These are phyloP conservation scores for Epsilonema sp. DNA, from an alignment of 2,888 invertebrate genomes.

Conservation along the genomic window DNA sequence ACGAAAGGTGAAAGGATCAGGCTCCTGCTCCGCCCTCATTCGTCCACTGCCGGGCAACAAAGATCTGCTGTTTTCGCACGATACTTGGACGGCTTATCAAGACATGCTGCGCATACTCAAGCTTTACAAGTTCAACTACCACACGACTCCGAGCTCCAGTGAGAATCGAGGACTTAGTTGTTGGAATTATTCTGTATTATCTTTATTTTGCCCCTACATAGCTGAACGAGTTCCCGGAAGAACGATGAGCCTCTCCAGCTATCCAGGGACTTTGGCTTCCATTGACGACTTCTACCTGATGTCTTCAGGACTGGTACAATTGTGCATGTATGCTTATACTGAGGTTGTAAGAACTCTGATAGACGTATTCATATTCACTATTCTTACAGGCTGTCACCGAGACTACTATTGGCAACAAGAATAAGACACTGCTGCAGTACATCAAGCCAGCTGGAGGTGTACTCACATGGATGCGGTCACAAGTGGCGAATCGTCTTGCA, in stretches of 20 bases:
- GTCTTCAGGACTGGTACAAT: conserved; percentile 14
- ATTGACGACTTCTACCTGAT: conserved; percentile 29
- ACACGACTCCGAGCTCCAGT: too few relatives aligned
- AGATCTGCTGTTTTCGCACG: conserved; percentile 53
- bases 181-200: too few relatives aligned
- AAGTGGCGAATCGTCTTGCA: conserved; percentile 62
- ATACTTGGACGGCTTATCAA: conserved; percentile 55
- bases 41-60: conserved; percentile 40
- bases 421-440: conserved; percentile 47
- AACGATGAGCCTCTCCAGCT: conserved; percentile 22
- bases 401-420: conserved; percentile 54
- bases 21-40: conserved; percentile 46
- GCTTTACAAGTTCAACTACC: conserved; percentile 58
- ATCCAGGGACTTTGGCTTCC: conserved; percentile 28
- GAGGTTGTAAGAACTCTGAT: background rate
- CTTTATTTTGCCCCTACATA: too few relatives aligned
- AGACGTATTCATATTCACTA: background rate
- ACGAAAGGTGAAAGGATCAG: conserved; percentile 20
- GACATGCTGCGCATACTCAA: conserved; percentile 66
- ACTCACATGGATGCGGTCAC: conserved; percentile 45
- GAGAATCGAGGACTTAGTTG: too few relatives aligned
- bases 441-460: conserved; percentile 45
- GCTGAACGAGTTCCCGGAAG: conserved; percentile 18
- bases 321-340: too few relatives aligned
- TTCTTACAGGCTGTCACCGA: conserved; percentile 43